Conservation (phyloP, 2,797 vertebrate species). For the Podargus strigoides region DNA sequence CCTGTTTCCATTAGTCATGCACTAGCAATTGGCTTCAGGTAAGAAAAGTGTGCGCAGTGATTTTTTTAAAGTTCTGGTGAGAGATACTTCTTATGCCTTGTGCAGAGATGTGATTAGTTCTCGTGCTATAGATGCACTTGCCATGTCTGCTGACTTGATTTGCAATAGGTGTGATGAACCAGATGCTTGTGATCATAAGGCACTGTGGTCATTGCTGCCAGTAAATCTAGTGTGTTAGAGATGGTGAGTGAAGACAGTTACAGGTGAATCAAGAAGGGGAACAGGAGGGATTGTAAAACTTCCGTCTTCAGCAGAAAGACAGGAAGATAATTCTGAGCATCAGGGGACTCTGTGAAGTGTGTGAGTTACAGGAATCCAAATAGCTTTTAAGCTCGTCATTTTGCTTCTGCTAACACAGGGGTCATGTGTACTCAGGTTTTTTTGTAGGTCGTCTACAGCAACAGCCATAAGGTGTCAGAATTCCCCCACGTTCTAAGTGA, state of each 20-base stretch:
- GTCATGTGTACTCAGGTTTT: neutral
- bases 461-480: neutral
- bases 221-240: neutral
- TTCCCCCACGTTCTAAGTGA: fast-evolving
- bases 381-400: neutral
- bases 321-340: neutral
- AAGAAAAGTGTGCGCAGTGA: neutral
- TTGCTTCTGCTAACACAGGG: neutral
- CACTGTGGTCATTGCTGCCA: neutral
- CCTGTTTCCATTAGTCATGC: neutral
- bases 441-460: neutral
- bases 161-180: neutral
- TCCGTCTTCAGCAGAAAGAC: neutral
- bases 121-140: neutral
- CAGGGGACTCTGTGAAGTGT: neutral
- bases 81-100: neutral
- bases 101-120: neutral
- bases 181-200: neutral
- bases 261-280: neutral
- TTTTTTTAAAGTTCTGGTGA: neutral
- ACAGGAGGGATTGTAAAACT: neutral
- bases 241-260: too few species aligned
- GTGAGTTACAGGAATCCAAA: neutral
- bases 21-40: neutral
- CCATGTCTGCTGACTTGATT: neutral